Evolutionary conservation across 2,113 vertebrate species (phyloP).

Genomic region (Trematomus loennbergii): DNA sequence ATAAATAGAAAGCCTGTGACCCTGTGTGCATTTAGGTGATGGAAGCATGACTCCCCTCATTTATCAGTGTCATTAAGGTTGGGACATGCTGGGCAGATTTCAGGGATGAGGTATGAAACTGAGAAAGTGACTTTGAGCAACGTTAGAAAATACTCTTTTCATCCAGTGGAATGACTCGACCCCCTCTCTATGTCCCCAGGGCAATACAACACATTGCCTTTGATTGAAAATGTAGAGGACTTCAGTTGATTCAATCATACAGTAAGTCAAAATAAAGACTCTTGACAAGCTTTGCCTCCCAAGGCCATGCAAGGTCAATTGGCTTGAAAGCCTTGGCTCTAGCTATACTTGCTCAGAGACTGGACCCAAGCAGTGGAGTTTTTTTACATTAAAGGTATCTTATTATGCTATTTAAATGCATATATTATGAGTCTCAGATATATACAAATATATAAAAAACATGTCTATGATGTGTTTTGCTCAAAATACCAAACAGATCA

Average conservation of each 20-base stretch:
- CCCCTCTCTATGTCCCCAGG: neutral
- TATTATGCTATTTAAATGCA: too few species aligned
- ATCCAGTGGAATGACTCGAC: neutral
- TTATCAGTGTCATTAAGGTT: neutral
- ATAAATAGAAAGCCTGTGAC: neutral
- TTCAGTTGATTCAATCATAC: neutral
- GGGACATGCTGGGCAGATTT: neutral
- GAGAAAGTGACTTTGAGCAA: neutral
- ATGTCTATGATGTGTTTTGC: too few species aligned
- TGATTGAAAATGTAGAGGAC: neutral
- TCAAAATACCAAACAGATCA: too few species aligned
- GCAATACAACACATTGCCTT: neutral
- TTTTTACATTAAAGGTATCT: too few species aligned
- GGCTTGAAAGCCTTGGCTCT: conserved; percentile 14
- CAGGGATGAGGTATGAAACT: neutral
- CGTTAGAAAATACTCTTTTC: conserved; percentile 22
- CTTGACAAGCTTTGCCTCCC: neutral
- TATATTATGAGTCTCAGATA: too few species aligned
- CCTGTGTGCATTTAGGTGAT: neutral
- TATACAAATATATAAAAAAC: too few species aligned
- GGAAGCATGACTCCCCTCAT: neutral
- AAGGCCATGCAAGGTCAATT: conserved; percentile 13
- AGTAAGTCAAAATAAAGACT: neutral
- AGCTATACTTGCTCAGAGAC: neutral
- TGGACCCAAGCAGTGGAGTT: too few species aligned